These are phyloP conservation scores for Pogonognathellus flavescens DNA, from an alignment of 1,140 invertebrate species.

Conservation along the genomic window DNA sequence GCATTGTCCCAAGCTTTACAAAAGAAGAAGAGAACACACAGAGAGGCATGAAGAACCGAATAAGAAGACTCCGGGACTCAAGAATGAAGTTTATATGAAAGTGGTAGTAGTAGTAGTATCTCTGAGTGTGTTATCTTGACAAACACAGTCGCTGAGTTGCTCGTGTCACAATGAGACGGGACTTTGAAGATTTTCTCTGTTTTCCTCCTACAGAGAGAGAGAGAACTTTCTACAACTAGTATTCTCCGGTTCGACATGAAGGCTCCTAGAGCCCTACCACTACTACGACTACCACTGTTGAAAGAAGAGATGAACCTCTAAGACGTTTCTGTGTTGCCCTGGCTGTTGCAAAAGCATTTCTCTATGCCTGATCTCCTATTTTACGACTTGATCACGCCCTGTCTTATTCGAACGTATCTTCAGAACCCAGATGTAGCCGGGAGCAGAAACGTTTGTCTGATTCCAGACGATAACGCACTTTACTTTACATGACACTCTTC, in stretches of 20 bases:
- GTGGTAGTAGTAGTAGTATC: too few species aligned
- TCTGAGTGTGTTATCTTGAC: constrained; percentile 37
- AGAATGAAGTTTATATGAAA: background rate
- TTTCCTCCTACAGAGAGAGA: background rate
- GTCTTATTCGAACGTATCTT: constrained; percentile 62
- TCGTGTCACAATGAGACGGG: background rate
- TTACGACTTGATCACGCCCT: constrained; percentile 67
- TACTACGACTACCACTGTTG: too few species aligned
- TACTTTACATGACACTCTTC: background rate
- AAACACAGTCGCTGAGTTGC: constrained; percentile 46
- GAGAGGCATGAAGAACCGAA: background rate
- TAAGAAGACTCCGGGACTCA: background rate
- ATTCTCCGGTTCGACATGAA: background rate
- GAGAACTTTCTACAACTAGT: background rate
- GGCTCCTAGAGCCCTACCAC: too few species aligned
- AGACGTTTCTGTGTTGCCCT: constrained; percentile 37
- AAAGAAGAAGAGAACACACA: too few species aligned
- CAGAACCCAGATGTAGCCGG: constrained; percentile 60
- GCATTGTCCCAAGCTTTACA: too few species aligned
- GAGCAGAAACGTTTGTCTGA: constrained; percentile 30
- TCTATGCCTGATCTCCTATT: constrained; percentile 66
- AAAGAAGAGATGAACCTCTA: constrained; percentile 44
- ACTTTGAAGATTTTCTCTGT: background rate
- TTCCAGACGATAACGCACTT: constrained; percentile 55
- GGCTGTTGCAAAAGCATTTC: background rate